Conservation (phyloP, 2,888 invertebrate species). For the Graphium colonna region DNA sequence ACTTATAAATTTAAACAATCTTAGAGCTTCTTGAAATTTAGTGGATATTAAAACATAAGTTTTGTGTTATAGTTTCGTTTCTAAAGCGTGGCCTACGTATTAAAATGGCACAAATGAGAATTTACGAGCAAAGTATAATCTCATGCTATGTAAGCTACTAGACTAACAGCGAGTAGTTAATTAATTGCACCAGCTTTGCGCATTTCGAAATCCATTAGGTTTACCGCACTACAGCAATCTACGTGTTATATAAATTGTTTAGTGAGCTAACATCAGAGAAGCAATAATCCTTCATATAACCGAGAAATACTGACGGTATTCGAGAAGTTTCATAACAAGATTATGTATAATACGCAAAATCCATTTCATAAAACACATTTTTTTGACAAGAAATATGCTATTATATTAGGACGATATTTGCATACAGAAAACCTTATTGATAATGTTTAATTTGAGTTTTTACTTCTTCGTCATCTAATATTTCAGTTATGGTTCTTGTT, state of each 20-base stretch:
- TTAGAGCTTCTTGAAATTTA: no score
- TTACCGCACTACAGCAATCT: constrained; percentile 22
- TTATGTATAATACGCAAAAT: no score
- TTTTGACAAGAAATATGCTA: no score
- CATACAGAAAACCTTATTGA: no score
- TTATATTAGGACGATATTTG: no score
- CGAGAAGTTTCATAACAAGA: not conserved
- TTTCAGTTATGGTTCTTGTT: no score
- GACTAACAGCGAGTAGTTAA: constrained; percentile 7
- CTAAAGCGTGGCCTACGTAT: not conserved
- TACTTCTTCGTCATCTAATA: no score
- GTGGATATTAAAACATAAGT: no score
- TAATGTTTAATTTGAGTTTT: no score
- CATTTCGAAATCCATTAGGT: constrained; percentile 24
- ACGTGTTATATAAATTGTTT: constrained; percentile 11
- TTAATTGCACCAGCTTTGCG: constrained; percentile 21
- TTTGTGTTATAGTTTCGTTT: no score
- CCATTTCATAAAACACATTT: no score
- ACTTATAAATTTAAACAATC: no score
- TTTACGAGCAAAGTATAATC: constrained; percentile 10
- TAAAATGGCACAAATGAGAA: not conserved
- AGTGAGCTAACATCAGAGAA: not conserved
- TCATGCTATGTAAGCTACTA: constrained; percentile 5
- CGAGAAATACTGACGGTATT: not conserved
- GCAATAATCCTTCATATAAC: not conserved